Evolutionary conservation across 2,797 vertebrate species (phyloP).

Genomic region (Protosalanx chinensis): DNA sequence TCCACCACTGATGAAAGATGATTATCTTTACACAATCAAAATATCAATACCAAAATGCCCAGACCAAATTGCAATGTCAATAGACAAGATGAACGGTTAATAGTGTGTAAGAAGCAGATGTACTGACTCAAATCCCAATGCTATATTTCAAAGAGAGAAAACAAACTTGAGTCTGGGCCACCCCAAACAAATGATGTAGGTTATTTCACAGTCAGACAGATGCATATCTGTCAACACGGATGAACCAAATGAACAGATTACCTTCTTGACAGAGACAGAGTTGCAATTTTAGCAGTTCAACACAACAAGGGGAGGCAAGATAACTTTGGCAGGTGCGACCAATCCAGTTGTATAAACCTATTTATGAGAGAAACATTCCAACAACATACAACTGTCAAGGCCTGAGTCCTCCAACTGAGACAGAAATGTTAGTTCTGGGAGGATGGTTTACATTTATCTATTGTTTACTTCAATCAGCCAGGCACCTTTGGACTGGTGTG

Average conservation of each 20-base stretch:
- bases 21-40: too few relatives aligned
- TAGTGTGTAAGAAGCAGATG: background rate
- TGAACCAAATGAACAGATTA: background rate
- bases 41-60: too few relatives aligned
- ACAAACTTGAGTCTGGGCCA: background rate
- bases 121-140: background rate
- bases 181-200: background rate
- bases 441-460: background rate
- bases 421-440: background rate
- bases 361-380: conserved; percentile 3
- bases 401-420: background rate
- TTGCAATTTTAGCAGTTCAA: background rate
- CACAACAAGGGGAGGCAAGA: background rate
- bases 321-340: conserved; percentile 2
- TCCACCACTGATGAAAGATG: background rate
- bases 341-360: background rate
- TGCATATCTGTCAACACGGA: background rate
- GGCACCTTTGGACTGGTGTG: background rate
- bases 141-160: background rate
- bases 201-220: background rate
- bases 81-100: background rate
- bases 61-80: background rate
- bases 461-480: background rate
- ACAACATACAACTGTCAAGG: background rate
- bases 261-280: background rate